These are phyloP conservation scores for Halichoerus grypus DNA, from an alignment of 2,113 vertebrate species.

Conservation along the genomic window DNA sequence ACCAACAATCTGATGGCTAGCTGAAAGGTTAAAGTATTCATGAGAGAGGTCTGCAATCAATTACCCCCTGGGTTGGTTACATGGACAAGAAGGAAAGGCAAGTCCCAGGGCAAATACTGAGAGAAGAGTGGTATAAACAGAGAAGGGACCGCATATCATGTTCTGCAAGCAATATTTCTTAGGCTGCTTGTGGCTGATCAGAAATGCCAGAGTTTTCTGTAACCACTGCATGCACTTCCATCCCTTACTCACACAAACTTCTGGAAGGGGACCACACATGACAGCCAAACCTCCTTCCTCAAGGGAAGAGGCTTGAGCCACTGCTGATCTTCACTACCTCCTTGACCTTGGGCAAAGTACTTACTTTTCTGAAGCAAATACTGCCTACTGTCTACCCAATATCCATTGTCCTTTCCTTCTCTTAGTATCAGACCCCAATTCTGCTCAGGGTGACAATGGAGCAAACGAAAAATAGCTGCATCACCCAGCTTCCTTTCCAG, in stretches of 20 bases:
- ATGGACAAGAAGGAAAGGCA: not conserved
- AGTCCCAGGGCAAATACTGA: constrained; percentile 40
- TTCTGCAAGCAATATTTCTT: not conserved
- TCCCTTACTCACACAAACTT: not conserved
- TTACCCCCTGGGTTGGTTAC: not conserved
- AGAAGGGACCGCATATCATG: not conserved
- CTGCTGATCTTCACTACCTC: not conserved
- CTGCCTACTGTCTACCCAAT: not conserved
- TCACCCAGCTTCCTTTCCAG: not conserved
- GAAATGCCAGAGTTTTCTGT: constrained; percentile 47
- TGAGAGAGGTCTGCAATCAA: not conserved
- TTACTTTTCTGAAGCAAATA: constrained; percentile 28
- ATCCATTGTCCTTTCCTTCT: not conserved
- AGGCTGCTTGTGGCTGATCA: not conserved
- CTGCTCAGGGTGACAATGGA: constrained; percentile 17
- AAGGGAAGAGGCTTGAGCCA: not conserved
- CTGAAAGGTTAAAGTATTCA: constrained; percentile 17
- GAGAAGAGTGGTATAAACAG: not conserved
- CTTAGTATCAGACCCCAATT: not conserved
- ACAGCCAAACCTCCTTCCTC: not conserved
- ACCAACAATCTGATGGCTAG: not conserved
- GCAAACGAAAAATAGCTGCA: not conserved
- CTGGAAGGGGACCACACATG: not conserved
- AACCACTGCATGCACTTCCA: not conserved
- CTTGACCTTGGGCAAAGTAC: not conserved